Conservation (phyloP, 64 coral and sea anemone species). For the Stichodactyla helianthus region DNA sequence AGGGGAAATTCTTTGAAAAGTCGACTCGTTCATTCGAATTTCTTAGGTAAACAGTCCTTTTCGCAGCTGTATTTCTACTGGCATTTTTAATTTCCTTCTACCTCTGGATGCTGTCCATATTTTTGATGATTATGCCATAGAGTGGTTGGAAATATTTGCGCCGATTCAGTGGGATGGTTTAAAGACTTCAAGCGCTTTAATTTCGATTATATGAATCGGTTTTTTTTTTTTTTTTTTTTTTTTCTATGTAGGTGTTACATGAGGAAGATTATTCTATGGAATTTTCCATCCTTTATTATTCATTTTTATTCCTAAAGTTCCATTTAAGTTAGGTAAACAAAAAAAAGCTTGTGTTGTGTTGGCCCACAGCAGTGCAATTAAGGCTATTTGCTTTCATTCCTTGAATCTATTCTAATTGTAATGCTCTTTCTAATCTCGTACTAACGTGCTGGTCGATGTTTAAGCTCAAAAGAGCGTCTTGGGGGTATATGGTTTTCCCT, state of each 20-base stretch:
- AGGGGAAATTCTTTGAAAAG: constrained; percentile 26
- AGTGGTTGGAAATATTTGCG: not conserved
- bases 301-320: constrained; percentile 25
- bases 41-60: constrained; percentile 32
- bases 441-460: constrained; percentile 15
- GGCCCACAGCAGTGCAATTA: constrained; percentile 25
- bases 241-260: not conserved
- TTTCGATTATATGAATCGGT: not conserved
- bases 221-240: not conserved
- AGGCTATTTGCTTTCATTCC: constrained; percentile 14
- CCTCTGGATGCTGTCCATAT: constrained; percentile 11
- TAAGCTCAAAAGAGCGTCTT: constrained; percentile 27
- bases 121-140: not conserved
- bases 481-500: not conserved
- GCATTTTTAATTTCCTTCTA: constrained; percentile 61
- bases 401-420: constrained; percentile 33
- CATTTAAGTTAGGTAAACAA: constrained; percentile 20
- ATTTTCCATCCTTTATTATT: constrained; percentile 3
- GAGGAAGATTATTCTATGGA: not conserved
- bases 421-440: constrained; percentile 16
- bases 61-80: constrained; percentile 67
- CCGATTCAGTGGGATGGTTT: not conserved
- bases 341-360: not conserved
- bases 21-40: constrained; percentile 35
- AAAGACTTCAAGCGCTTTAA: not conserved